Percentiles rank a stretch among this genome's conserved stretches.
Evolutionary conservation across 2,888 invertebrate genomes (phyloP).

Genomic region (Limnephilus rhombicus): DNA sequence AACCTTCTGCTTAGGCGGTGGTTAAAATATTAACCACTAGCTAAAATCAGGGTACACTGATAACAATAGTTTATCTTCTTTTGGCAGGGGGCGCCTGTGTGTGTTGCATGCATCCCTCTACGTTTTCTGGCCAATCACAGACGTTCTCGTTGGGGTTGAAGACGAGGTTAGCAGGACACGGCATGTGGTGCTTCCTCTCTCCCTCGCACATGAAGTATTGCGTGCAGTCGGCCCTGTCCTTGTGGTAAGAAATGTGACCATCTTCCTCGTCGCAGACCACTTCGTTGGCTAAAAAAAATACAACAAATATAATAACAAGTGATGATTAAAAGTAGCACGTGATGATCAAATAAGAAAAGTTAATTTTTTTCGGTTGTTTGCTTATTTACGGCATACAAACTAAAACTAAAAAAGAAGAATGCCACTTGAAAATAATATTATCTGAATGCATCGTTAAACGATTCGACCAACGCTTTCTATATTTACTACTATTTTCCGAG

Average conservation of each 20-base stretch:
- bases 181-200: slow-evolving; percentile 96
- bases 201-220: slow-evolving; percentile 98
- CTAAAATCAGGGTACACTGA: not conserved
- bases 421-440: not conserved
- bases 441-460: no score
- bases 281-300: slow-evolving; percentile 84
- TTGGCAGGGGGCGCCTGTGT: slow-evolving; percentile 76
- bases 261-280: slow-evolving; percentile 95
- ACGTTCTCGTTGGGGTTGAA: slow-evolving; percentile 96
- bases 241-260: slow-evolving; percentile 96
- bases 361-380: not conserved
- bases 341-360: no score
- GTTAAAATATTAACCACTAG: not conserved
- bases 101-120: slow-evolving; percentile 86
- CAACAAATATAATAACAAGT: not conserved
- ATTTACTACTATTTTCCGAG: no score
- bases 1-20: not conserved
- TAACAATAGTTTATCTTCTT: slow-evolving; percentile 68
- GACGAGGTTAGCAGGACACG: slow-evolving; percentile 93
- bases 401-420: not conserved
- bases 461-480: no score
- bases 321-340: no score
- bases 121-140: slow-evolving; percentile 97
- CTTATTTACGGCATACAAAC: not conserved
- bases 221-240: slow-evolving; percentile 93